Conservation (phyloP, 2,797 vertebrate species). For the Hephaestus fuliginosus region DNA sequence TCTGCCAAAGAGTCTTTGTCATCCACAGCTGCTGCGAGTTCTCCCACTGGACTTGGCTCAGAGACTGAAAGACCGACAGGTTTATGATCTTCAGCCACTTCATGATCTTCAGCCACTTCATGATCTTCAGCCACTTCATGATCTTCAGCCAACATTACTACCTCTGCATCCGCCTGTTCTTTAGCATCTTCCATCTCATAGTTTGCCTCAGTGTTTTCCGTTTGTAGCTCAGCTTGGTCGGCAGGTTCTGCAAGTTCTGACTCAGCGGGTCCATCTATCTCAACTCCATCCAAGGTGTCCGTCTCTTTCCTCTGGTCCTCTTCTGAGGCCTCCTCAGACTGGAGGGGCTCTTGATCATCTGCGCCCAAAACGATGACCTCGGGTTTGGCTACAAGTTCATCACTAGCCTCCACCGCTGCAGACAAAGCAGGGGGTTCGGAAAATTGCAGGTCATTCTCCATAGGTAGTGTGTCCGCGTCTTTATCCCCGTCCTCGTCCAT, state of each 20-base stretch:
- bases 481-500: conserved; percentile 85
- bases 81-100: conserved; percentile 31
- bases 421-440: conserved; percentile 19
- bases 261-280: conserved; percentile 13
- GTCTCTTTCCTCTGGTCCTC: conserved; percentile 40
- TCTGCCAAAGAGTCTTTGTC: background rate
- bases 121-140: conserved; percentile 11
- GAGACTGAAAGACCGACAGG: conserved; percentile 1
- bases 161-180: conserved; percentile 16
- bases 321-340: conserved; percentile 23
- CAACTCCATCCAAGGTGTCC: conserved; percentile 38
- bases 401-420: conserved; percentile 16
- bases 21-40: conserved; percentile 16
- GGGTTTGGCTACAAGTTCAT: conserved; percentile 39
- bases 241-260: conserved; percentile 10
- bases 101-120: background rate
- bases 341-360: conserved; percentile 39
- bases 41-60: conserved; percentile 12
- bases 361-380: conserved; percentile 57
- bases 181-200: conserved; percentile 16
- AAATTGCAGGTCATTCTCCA: conserved; percentile 49
- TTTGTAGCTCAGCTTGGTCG: conserved; percentile 19
- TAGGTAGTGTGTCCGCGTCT: conserved; percentile 29
- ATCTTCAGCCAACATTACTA: conserved; percentile 12
- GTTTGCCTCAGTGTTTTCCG: conserved; percentile 24